Conservation (phyloP, 2,888 invertebrate genomes). For the Drosophila demipolita region DNA sequence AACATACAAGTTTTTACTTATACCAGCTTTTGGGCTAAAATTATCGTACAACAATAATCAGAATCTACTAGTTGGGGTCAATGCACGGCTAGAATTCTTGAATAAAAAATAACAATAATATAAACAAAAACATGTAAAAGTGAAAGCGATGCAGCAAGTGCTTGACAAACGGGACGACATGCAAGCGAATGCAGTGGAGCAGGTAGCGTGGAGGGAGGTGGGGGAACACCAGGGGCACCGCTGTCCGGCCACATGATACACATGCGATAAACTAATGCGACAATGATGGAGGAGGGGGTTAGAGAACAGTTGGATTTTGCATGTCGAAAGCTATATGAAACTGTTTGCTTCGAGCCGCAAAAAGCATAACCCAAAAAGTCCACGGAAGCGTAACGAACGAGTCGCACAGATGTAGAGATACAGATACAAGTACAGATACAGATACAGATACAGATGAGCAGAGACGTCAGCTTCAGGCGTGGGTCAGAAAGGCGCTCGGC, state of each 20-base stretch:
- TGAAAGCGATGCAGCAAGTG: constrained; percentile 66
- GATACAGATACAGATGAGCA: constrained; percentile 39
- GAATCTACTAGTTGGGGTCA: constrained; percentile 28
- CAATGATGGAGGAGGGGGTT: not conserved
- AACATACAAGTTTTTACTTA: not conserved
- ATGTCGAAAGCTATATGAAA: constrained; percentile 52
- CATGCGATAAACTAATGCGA: constrained; percentile 59
- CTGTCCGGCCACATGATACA: constrained; percentile 58
- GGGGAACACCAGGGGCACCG: constrained; percentile 6
- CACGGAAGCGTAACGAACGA: constrained; percentile 75
- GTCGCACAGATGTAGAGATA: constrained; percentile 30
- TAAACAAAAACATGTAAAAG: constrained; percentile 51
- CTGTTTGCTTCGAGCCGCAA: constrained; percentile 53
- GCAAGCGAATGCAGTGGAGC: constrained; percentile 71
- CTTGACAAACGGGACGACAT: constrained; percentile 59
- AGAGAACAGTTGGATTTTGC: constrained; percentile 60
- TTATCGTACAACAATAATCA: not conserved
- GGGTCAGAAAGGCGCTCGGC: constrained; percentile 62
- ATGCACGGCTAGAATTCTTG: constrained; percentile 33
- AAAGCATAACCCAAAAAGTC: constrained; percentile 77
- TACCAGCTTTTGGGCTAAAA: not conserved
- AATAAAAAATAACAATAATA: constrained; percentile 12
- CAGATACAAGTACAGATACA: constrained; percentile 2
- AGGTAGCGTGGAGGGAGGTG: constrained; percentile 11
- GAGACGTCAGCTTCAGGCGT: constrained; percentile 59